These are phyloP conservation scores for Myotis planiceps DNA, from an alignment of 2,797 vertebrate species.

Conservation along the genomic window DNA sequence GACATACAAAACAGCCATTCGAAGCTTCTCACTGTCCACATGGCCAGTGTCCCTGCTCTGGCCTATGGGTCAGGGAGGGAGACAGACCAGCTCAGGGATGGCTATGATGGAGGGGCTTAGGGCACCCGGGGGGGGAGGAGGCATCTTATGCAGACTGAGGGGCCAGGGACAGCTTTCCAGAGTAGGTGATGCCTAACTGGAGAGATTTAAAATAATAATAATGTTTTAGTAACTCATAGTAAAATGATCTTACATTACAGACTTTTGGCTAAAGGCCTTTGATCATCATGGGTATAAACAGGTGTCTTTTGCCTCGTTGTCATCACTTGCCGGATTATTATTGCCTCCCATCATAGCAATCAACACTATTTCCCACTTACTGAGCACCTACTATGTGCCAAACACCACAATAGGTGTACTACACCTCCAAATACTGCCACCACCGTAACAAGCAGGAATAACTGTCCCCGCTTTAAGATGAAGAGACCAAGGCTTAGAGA, in stretches of 20 bases:
- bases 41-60: accelerated
- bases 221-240: neutral
- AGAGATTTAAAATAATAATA: neutral
- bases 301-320: neutral
- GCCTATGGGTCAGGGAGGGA: neutral
- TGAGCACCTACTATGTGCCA: neutral
- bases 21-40: neutral
- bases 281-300: neutral
- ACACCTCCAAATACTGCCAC: neutral
- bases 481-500: neutral
- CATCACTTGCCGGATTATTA: neutral
- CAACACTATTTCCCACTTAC: neutral
- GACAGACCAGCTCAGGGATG: neutral
- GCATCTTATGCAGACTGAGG: neutral
- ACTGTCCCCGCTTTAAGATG: neutral
- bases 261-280: neutral
- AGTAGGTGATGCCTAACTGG: neutral
- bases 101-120: neutral
- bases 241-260: neutral
- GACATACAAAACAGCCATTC: neutral
- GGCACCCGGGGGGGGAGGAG: neutral
- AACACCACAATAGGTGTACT: neutral
- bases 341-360: neutral
- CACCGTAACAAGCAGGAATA: neutral
- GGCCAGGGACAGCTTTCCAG: neutral